These are phyloP conservation scores for Spinibarbus caldwelli DNA, from an alignment of 2,797 vertebrate genomes.

Conservation along the genomic window DNA sequence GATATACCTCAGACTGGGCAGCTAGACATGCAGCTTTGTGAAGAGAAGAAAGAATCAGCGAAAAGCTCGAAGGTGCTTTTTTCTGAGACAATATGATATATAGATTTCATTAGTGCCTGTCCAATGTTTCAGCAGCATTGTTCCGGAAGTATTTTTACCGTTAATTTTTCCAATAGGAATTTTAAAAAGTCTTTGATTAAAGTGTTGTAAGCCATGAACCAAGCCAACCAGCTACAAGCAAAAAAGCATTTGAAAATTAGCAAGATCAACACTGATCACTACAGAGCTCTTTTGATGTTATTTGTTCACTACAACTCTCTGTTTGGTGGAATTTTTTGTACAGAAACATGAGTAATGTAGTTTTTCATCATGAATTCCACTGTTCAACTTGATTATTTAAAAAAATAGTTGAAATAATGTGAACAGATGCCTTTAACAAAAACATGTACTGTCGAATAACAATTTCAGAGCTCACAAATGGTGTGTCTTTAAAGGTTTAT, in stretches of 20 bases:
- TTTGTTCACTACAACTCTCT: neutral
- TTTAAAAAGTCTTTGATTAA: neutral
- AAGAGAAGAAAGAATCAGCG: neutral
- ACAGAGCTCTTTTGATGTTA: neutral
- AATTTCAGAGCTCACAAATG: neutral
- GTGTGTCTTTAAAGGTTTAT: too few species aligned
- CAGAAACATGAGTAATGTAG: neutral
- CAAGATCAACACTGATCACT: neutral
- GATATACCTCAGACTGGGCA: neutral
- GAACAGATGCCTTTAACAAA: neutral
- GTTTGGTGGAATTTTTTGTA: neutral
- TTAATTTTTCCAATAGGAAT: neutral
- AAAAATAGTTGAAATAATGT: neutral
- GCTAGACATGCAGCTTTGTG: conserved; percentile 11
- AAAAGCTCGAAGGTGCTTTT: too few species aligned
- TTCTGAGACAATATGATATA: conserved; percentile 2
- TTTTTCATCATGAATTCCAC: neutral
- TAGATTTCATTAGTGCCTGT: neutral
- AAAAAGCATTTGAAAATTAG: neutral
- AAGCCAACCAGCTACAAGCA: neutral
- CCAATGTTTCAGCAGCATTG: neutral
- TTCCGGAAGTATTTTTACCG: neutral
- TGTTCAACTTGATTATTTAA: neutral
- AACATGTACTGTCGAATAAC: too few species aligned
- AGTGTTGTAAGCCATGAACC: neutral